Evolutionary conservation across 1,140 invertebrate species (phyloP), one percentile per base, ranked within the genome.

Genomic region (Campodea augens): DNA sequence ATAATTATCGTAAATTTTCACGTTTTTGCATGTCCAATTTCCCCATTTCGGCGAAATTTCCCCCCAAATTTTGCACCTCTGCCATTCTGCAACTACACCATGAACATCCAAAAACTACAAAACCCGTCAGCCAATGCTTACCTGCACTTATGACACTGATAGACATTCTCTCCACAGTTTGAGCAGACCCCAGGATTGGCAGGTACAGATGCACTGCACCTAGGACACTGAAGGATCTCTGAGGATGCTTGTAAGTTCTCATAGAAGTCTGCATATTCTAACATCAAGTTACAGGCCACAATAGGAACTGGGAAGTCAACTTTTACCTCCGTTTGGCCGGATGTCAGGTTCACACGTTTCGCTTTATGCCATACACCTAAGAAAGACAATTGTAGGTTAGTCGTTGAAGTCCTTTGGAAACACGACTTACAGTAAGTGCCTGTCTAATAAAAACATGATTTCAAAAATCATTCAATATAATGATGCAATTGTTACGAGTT

Each of bases 141-240:
- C 75, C 88, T 77, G 66, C 90, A 96, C 64, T 96, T 96, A 62
- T 95, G 87, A 60, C 92, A 97, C 56, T 98, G 93, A 62, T 91
- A 98, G 0, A 97, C 93, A 62, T 98, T 98, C 61, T 98, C 93
- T 2, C 92, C 93, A 60, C 93, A 98, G 60, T 97, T 97, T 0
- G 80, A 81, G 59, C 93, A 98, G 0, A 98, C 90, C 1, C 93
- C 93, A 0, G 93, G 92, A 66, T 93, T 93, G 0, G 93, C 87
- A 0, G 90, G 89, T 0, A 98, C 88, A 3, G 87, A 89, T 4
- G 92, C 88, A 48, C 86, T 92, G 60, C 92, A 98, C 4, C 92
- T 72, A 0, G 92, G 92, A 61, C 92, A 97, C 59, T 95, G 91
- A 7, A 97, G 65, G 4, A 87, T 96, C 64, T 96, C 92, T 44